Evolutionary conservation across 2,888 invertebrate species (phyloP).

Genomic region (Gerris lacustris): DNA sequence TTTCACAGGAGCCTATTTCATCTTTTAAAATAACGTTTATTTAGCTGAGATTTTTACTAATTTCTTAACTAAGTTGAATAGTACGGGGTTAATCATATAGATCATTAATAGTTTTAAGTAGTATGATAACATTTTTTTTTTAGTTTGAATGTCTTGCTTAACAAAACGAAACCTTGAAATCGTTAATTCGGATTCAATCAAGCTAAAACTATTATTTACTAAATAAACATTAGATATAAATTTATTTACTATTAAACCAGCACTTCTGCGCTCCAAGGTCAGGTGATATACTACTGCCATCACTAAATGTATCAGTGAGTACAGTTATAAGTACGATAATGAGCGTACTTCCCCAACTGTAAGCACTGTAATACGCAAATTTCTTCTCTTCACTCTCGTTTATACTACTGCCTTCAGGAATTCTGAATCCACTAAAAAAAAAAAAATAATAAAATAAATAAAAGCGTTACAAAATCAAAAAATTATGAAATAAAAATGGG

Average conservation of each 20-base stretch:
- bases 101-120: too few relatives aligned
- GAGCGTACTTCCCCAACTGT: conserved; percentile 31
- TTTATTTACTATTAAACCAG: conserved; percentile 31
- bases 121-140: too few relatives aligned
- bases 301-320: conserved; percentile 25
- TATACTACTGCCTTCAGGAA: conserved; percentile 24
- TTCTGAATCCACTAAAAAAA: conserved; percentile 26
- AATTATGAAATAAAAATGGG: too few relatives aligned
- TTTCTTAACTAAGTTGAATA: too few relatives aligned
- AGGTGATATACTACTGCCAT: conserved; percentile 25
- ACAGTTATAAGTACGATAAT: conserved; percentile 27
- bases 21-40: too few relatives aligned
- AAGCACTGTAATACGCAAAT: conserved; percentile 31
- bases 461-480: background rate
- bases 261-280: conserved; percentile 29
- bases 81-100: too few relatives aligned
- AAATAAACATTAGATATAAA: background rate
- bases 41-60: too few relatives aligned
- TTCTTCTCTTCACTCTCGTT: conserved; percentile 28
- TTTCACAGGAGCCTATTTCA: too few relatives aligned
- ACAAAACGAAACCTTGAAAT: too few relatives aligned
- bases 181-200: too few relatives aligned
- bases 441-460: background rate
- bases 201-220: too few relatives aligned
- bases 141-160: too few relatives aligned